Percentiles rank a stretch among this genome's conserved stretches.
Conservation (phyloP, 2,113 vertebrate genomes). For the Pterocles gutturalis region DNA sequence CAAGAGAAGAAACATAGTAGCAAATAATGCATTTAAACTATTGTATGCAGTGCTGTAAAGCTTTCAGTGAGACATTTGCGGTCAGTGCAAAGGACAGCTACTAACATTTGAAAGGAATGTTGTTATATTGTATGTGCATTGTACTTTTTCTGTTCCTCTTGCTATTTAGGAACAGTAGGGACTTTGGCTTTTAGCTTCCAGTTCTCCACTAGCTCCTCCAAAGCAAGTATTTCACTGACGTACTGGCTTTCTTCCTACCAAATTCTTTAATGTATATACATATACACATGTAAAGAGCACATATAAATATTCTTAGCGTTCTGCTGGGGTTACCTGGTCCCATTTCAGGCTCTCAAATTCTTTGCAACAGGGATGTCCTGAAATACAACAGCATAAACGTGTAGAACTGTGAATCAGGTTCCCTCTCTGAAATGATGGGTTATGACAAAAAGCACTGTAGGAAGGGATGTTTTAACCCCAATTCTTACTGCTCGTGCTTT, state of each 20-base stretch:
- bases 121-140: not conserved
- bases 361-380: not conserved
- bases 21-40: not conserved
- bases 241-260: not conserved
- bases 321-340: not conserved
- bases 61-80: not conserved
- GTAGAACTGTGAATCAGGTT: not conserved
- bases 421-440: not conserved
- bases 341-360: not conserved
- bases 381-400: not conserved
- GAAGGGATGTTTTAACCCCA: not conserved
- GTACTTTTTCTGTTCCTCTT: not conserved
- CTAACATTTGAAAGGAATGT: not conserved
- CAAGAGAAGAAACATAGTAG: not conserved
- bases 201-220: not conserved
- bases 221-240: not conserved
- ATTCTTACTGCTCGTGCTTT: not conserved
- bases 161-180: not conserved
- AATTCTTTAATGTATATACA: not conserved
- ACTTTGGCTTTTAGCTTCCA: not conserved
- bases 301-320: not conserved
- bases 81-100: not conserved
- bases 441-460: not conserved
- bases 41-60: not conserved
- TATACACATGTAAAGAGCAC: not conserved